Evolutionary conservation across 2,888 invertebrate genomes (phyloP), one percentile per base, ranked within the genome.

Genomic region (Ormyrus rosae): DNA sequence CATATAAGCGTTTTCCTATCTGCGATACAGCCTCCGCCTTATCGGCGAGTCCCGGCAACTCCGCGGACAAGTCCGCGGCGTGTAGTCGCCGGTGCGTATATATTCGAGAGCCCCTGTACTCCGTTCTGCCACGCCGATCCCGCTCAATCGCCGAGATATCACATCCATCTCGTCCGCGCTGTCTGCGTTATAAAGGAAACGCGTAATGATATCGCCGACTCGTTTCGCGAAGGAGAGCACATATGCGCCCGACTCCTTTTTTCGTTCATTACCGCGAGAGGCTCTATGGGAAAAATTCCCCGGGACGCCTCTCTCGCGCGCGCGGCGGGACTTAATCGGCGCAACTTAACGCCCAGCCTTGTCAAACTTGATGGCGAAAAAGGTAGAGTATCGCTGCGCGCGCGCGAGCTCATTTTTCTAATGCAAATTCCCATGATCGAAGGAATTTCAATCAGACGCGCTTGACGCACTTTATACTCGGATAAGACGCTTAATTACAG

Each of bases 41-140:
- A 78, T 81, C 79, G 60, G 34, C 34, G 34, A 34, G 34, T 34
- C 34, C 34, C 34, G 10, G 58, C 55, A 10, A 34, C 56, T 55
- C 11, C 55, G 11, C 55, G 46, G 50, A 75, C 67, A 75, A 63
- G 73, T 60, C 8, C 58, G 8, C 34, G 34, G 34, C 34, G 10
- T 53, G 55, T 55, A 34, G 4, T 5, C 71, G 60, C 55, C 5
- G 56, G 65, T 61, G 6, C n/a, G 70, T 61, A 51, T 76, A 61
- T 61, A 11, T 34, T 19, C 48, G 34, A 11, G 50, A 7, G 34
- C 48, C 50, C 53, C 48, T 80, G 81, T 81, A 81, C 67, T 48
- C 74, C 78, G 60, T 81, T 81, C 81, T 81, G 81, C 78, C 70
- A 81, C 81, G 81, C 74, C 74, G 81, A 81, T 81, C 78, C 69